These are phyloP conservation scores for Champsocephalus esox DNA, from an alignment of 2,797 vertebrate species.

Conservation along the genomic window DNA sequence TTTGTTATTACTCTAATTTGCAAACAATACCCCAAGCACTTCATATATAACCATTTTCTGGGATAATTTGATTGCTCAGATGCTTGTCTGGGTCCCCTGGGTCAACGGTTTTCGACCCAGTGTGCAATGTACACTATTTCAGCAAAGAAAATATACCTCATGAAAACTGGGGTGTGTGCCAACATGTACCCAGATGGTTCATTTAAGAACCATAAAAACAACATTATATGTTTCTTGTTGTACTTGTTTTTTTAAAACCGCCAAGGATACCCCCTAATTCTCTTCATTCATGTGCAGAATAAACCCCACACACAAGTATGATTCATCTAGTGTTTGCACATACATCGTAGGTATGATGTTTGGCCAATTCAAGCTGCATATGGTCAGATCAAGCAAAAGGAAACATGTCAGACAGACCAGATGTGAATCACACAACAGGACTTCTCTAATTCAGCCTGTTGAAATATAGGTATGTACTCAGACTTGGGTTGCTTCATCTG, in stretches of 20 bases:
- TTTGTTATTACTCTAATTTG: slow-evolving; percentile 73
- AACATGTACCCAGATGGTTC: slow-evolving; percentile 74
- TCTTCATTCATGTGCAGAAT: slow-evolving; percentile 20
- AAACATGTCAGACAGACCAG: slow-evolving; percentile 38
- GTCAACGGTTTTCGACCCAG: slow-evolving; percentile 59
- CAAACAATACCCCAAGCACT: slow-evolving; percentile 73
- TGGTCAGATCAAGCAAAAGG: slow-evolving; percentile 29
- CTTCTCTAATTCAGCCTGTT: slow-evolving; percentile 17
- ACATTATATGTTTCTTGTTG: slow-evolving; percentile 68
- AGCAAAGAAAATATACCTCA: slow-evolving; percentile 72
- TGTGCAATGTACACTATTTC: slow-evolving; percentile 65
- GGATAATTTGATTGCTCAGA: slow-evolving; percentile 70
- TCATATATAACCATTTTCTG: slow-evolving; percentile 69
- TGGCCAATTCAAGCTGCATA: slow-evolving; percentile 62
- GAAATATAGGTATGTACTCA: background rate
- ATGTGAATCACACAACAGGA: slow-evolving; percentile 40
- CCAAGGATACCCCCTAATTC: slow-evolving; percentile 55
- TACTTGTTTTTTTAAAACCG: slow-evolving; percentile 67
- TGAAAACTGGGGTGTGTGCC: slow-evolving; percentile 67
- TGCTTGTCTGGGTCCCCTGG: slow-evolving; percentile 53
- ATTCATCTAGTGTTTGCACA: slow-evolving; percentile 42
- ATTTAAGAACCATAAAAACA: slow-evolving; percentile 77
- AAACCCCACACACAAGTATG: background rate
- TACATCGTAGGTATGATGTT: slow-evolving; percentile 25
- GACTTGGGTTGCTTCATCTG: slow-evolving; percentile 1